Base-by-base conservation (phyloP, 2,888 invertebrate species). In the Meta bourneti region DNA sequence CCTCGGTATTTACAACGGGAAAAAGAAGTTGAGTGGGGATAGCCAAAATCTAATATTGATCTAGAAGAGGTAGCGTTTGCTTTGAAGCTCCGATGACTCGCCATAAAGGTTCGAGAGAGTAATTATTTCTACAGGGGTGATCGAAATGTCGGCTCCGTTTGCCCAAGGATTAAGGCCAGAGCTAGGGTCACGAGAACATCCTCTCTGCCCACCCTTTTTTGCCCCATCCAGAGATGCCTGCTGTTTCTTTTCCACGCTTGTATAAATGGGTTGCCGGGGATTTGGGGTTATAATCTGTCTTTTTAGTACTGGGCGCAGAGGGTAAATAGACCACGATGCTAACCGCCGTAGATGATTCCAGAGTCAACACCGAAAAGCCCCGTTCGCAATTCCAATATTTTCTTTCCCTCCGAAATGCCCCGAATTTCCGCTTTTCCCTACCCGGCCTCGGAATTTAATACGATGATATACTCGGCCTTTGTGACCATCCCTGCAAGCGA, bases 201-300 rank as follows among this genome's bases (percentile, higher is more conserved):
- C 71, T 81, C 52, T 71, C 78, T 71, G n/a, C 16, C 75, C 16
- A 16, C 49, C 9, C 51, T 70, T 20, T 71, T 78, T 19, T 20
- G 49, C 49, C 9, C 19, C n/a, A 48, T 70, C 16, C 52, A 52
- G 16, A 8, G 75, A 83, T 54, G 74, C 86, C 87, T 48, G 90
- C 77, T 87, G 87, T 87, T 91, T 83, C 87, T 78, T 86, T 86
- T 86, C 86, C 77, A 75, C 86, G 90, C 91, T 83, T 83, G 91
- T 87, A 87, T 87, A 91, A 91, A 91, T 87, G 91, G 91, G 81
- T 87, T 87, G 83, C 72, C 19, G 8, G 54, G 87, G 90, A 87
- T 91, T 91, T 87, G 78, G 87, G 87, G 91, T 83, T 87, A 91
- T 91, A 91, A 91, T 91, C 87, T 91, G 83, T 77, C 91, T 91